phyloP scores from a whole-genome alignment of 2,113 vertebrate species.

The Pygoscelis antarcticus region DNA sequence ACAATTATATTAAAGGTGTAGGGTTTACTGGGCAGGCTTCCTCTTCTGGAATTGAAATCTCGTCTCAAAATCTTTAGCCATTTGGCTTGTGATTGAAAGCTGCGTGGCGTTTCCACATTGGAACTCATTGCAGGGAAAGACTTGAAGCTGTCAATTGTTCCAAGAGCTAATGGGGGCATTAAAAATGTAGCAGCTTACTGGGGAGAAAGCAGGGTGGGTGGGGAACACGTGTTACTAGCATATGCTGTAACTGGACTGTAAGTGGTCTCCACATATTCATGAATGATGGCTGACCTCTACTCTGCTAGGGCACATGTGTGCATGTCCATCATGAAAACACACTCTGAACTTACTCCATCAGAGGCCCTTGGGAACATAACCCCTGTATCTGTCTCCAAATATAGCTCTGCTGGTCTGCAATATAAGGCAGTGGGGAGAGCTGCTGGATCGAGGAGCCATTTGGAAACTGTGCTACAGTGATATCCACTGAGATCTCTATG shows the following conservation, averaged over 20 bases:
- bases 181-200: slow-evolving; percentile 11
- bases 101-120: background rate
- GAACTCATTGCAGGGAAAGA: background rate
- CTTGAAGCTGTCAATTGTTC: slow-evolving; percentile 1
- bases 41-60: background rate
- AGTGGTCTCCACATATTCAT: slow-evolving; percentile 36
- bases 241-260: slow-evolving; percentile 55
- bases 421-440: slow-evolving; percentile 46
- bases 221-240: background rate
- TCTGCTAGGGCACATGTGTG: slow-evolving; percentile 67
- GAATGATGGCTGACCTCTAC: slow-evolving; percentile 52
- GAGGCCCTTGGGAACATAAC: slow-evolving; percentile 63
- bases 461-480: slow-evolving; percentile 40
- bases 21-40: background rate
- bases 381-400: slow-evolving; percentile 55
- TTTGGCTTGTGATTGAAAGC: background rate
- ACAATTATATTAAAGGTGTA: background rate
- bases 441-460: background rate
- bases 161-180: slow-evolving; percentile 12
- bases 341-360: slow-evolving; percentile 42
- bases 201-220: background rate
- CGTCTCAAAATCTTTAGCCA: background rate
- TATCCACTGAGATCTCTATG: slow-evolving; percentile 28
- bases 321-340: slow-evolving; percentile 71
- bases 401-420: slow-evolving; percentile 59